Conservation (phyloP, 1,140 invertebrate genomes). For the Sitodiplosis mosellana region DNA sequence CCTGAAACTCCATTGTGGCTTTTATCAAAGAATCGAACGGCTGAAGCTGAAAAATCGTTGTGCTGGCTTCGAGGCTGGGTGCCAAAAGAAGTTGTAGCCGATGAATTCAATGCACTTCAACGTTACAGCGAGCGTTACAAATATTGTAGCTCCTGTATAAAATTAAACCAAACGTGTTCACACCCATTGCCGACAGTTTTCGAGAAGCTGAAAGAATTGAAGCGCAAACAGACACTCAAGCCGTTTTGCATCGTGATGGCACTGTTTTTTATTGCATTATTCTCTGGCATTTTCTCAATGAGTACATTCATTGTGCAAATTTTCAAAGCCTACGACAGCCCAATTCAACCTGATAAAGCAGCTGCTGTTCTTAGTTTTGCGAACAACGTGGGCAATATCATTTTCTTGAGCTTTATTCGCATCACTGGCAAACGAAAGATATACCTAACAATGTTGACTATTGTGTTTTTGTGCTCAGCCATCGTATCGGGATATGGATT, state of each 20-base stretch:
- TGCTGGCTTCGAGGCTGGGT: constrained; percentile 32
- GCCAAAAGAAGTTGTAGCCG: constrained; percentile 23
- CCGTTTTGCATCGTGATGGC: constrained; percentile 27
- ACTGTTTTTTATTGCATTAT: constrained; percentile 22
- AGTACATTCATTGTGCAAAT: constrained; percentile 39
- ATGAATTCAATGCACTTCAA: constrained; percentile 27
- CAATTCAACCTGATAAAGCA: constrained; percentile 17
- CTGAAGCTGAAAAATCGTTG: constrained; percentile 28
- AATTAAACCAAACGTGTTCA: not conserved
- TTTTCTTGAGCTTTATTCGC: too few species aligned
- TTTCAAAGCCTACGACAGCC: constrained; percentile 27
- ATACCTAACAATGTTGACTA: too few species aligned
- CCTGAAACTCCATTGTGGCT: constrained; percentile 51
- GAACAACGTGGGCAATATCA: too few species aligned
- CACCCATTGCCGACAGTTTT: constrained; percentile 5
- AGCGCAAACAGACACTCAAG: constrained; percentile 28
- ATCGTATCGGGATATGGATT: too few species aligned
- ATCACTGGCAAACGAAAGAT: too few species aligned
- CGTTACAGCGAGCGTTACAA: constrained; percentile 10
- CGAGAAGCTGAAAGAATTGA: constrained; percentile 20
- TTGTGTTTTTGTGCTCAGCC: too few species aligned
- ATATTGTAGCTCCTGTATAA: constrained; percentile 1
- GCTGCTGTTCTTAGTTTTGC: too few species aligned
- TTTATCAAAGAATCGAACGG: constrained; percentile 27
- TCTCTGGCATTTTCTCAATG: constrained; percentile 14